A percentile compares a stretch with the other conserved stretches of the same genome.
Conservation (phyloP, 2,797 vertebrate genomes). For the Trematomus bernacchii region DNA sequence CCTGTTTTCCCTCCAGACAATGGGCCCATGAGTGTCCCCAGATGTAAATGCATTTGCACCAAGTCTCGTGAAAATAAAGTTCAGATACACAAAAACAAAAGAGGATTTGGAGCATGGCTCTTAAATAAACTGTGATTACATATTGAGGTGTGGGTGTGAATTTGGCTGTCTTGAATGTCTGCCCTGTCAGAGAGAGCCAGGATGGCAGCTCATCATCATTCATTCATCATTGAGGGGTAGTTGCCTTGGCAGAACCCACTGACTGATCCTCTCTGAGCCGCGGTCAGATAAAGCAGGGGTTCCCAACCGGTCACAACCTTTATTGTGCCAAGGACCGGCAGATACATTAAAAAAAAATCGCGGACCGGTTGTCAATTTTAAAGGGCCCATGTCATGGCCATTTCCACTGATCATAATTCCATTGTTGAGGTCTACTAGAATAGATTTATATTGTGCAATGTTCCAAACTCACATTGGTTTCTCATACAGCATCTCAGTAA, state of each 20-base stretch:
- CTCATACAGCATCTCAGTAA: too few species aligned
- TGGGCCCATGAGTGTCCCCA: neutral
- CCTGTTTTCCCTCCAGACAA: neutral
- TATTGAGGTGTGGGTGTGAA: conserved; percentile 7
- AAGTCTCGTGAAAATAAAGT: conserved; percentile 6
- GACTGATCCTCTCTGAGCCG: conserved; percentile 27
- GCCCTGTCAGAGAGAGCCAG: conserved; percentile 28
- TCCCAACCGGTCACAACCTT: too few species aligned
- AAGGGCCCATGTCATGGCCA: too few species aligned
- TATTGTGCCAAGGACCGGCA: too few species aligned
- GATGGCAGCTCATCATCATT: conserved; percentile 61
- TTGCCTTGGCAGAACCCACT: conserved; percentile 14
- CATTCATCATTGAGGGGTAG: conserved; percentile 52
- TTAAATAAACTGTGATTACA: conserved; percentile 28
- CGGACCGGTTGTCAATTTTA: too few species aligned
- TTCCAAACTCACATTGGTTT: too few species aligned
- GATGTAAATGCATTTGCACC: conserved; percentile 18
- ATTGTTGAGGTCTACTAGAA: too few species aligned
- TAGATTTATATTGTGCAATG: too few species aligned
- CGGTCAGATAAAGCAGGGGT: too few species aligned
- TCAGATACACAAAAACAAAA: conserved; percentile 22
- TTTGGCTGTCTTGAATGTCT: conserved; percentile 21
- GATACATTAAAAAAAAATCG: too few species aligned
- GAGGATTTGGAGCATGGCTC: neutral
- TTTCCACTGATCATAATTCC: too few species aligned